Percentiles rank a stretch among this genome's conserved stretches.
Evolutionary conservation across 2,113 vertebrate genomes (phyloP).

Genomic region (Gymnocephalus cernua): DNA sequence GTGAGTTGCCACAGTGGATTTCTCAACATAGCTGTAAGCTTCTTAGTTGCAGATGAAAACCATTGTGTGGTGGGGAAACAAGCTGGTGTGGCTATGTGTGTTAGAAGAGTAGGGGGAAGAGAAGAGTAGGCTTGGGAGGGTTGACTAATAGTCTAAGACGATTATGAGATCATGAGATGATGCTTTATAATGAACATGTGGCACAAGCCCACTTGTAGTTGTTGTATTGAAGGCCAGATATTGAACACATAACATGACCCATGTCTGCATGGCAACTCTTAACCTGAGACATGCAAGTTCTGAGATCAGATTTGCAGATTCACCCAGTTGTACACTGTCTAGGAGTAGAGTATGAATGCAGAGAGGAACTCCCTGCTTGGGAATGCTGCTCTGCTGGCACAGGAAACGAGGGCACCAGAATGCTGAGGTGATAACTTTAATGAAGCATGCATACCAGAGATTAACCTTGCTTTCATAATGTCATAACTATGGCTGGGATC

Average conservation of each 20-base stretch:
- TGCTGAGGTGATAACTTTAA: slow-evolving; percentile 42
- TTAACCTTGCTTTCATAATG: slow-evolving; percentile 23
- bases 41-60: slow-evolving; percentile 59
- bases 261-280: slow-evolving; percentile 10
- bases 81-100: slow-evolving; percentile 20
- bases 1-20: slow-evolving; percentile 62
- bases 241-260: neutral
- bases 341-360: slow-evolving; percentile 53
- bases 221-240: neutral
- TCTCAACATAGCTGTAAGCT: slow-evolving; percentile 63
- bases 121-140: neutral
- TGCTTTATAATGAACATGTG: slow-evolving; percentile 6
- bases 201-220: neutral
- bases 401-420: slow-evolving; percentile 41
- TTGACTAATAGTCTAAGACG: neutral
- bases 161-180: slow-evolving; percentile 6
- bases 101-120: neutral
- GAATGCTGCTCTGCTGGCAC: slow-evolving; percentile 70
- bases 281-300: neutral
- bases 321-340: slow-evolving; percentile 28
- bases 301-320: slow-evolving; percentile 12
- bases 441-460: slow-evolving; percentile 22
- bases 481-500: slow-evolving; percentile 12
- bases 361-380: slow-evolving; percentile 71
- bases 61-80: slow-evolving; percentile 39